Evolutionary conservation across 1,140 invertebrate genomes (phyloP).

Genomic region (Trypoxylus dichotomus): DNA sequence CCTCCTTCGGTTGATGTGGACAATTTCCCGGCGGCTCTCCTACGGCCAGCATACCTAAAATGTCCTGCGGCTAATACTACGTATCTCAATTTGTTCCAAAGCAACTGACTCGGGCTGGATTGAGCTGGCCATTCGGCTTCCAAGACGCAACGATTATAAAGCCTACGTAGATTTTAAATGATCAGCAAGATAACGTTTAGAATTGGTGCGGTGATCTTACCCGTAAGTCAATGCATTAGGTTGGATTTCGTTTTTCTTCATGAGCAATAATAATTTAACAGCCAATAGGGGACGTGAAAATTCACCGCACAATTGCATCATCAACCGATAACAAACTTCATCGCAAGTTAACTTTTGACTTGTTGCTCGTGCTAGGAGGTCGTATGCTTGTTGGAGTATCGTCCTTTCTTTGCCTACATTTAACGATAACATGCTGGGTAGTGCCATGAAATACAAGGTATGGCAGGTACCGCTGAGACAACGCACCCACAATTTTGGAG

Average conservation of each 20-base stretch:
- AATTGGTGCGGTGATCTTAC: constrained; percentile 63
- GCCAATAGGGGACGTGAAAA: constrained; percentile 92
- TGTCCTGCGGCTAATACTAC: constrained; percentile 89
- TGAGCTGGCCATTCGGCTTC: constrained; percentile 94
- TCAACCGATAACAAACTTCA: constrained; percentile 96
- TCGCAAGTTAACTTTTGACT: constrained; percentile 82
- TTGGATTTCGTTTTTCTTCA: constrained; percentile 92
- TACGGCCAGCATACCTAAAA: constrained; percentile 73
- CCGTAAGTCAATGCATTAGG: constrained; percentile 99
- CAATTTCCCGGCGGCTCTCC: constrained; percentile 57
- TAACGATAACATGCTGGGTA: constrained; percentile 75
- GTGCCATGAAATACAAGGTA: constrained; percentile 96
- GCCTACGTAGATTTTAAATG: constrained; percentile 50
- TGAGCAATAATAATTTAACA: constrained; percentile 91
- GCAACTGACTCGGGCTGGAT: constrained; percentile 68
- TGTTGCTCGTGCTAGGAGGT: constrained; percentile 83
- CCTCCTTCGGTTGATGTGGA: constrained; percentile 53
- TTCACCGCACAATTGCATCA: constrained; percentile 98
- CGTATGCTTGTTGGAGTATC: constrained; percentile 82
- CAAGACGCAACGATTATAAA: constrained; percentile 76
- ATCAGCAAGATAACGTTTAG: constrained; percentile 59
- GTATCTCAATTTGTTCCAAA: constrained; percentile 94
- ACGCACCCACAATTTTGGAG: constrained; percentile 88
- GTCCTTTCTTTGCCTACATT: constrained; percentile 71
- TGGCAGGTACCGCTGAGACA: constrained; percentile 85